phyloP scores from a whole-genome alignment of 1,140 invertebrate species.

The Oncopodura yosiiana region DNA sequence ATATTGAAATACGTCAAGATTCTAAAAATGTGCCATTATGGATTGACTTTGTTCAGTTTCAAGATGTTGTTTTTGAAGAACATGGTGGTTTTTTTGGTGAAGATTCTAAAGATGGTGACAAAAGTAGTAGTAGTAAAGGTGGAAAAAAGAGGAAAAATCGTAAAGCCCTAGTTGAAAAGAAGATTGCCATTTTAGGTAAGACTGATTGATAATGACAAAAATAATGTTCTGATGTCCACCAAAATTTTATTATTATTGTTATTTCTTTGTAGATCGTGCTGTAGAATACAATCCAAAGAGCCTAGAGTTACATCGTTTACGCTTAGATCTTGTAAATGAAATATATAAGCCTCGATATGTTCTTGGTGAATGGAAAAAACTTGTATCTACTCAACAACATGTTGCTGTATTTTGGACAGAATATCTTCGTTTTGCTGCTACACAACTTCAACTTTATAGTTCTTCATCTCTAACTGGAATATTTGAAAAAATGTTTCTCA shows the following conservation, averaged over 20 bases:
- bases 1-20: conserved; percentile 15
- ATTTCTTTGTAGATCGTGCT: too few species aligned
- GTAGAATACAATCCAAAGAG: conserved; percentile 29
- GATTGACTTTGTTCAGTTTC: conserved; percentile 31
- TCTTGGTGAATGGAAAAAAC: conserved; percentile 27
- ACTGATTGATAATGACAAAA: too few species aligned
- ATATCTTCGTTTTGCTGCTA: conserved; percentile 15
- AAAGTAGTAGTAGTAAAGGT: conserved; percentile 5
- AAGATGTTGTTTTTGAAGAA: conserved; percentile 29
- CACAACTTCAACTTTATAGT: conserved; percentile 25
- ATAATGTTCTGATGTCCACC: too few species aligned
- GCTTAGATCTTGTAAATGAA: conserved; percentile 25
- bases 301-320: conserved; percentile 20
- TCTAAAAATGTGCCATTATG: conserved; percentile 28
- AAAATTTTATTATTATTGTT: not conserved
- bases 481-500: conserved; percentile 27
- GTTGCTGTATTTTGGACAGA: conserved; percentile 24
- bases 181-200: conserved; percentile 30
- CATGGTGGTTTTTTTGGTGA: too few species aligned
- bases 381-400: conserved; percentile 24
- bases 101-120: conserved; percentile 6
- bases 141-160: conserved; percentile 15
- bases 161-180: conserved; percentile 28
- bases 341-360: conserved; percentile 27
- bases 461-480: not conserved